Percentiles rank a stretch among this genome's conserved stretches.
These are phyloP conservation scores for Geotrypetes seraphini DNA, from an alignment of 2,797 vertebrate species.

Conservation along the genomic window DNA sequence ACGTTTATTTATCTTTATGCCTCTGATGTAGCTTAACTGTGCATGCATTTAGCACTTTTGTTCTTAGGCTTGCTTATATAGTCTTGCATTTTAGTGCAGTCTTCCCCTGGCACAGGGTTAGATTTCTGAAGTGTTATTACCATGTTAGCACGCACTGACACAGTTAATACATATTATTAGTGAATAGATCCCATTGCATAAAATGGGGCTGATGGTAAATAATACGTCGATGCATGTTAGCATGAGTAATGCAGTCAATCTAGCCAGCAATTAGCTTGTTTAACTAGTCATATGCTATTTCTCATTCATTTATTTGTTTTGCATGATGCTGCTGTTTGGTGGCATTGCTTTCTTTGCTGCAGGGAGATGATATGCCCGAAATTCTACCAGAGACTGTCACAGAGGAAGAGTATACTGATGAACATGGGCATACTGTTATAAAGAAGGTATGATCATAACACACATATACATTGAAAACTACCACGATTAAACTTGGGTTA, in stretches of 20 bases:
- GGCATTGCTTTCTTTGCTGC: constrained; percentile 11
- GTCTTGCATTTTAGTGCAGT: constrained; percentile 4
- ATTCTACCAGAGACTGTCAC: constrained; percentile 78
- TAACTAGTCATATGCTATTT: no score
- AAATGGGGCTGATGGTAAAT: no score
- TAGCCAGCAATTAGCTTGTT: no score
- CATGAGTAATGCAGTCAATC: no score
- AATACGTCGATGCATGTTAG: no score
- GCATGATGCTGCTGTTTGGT: no score
- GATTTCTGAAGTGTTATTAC: no score
- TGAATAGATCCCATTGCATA: no score
- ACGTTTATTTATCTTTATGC: background rate
- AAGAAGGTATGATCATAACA: constrained; percentile 68
- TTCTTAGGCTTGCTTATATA: constrained; percentile 5
- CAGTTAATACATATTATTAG: no score
- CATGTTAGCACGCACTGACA: no score
- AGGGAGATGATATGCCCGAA: constrained; percentile 83
- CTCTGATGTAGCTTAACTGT: constrained; percentile 5
- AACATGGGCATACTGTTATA: constrained; percentile 83
- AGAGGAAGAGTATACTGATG: constrained; percentile 85
- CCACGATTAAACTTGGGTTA: no score
- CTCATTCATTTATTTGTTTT: no score
- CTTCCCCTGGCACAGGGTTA: background rate
- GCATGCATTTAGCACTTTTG: constrained; percentile 32
- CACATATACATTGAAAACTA: background rate